phyloP scores from a whole-genome alignment of 2,113 vertebrate genomes.

The Psilopsiagon aymara region DNA sequence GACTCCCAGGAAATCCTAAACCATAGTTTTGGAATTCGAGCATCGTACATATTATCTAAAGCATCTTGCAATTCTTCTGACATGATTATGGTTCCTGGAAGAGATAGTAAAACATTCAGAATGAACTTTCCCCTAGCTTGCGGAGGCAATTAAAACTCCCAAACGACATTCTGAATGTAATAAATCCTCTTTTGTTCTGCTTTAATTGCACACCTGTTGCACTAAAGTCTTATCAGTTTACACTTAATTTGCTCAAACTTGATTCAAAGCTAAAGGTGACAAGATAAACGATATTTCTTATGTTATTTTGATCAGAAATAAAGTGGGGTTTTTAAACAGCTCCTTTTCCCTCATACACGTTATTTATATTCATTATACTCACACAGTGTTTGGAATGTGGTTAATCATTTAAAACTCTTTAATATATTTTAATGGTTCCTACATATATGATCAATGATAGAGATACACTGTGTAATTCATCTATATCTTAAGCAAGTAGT shows the following conservation, averaged over 20 bases:
- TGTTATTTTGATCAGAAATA: constrained; percentile 17
- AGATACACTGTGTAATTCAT: not conserved
- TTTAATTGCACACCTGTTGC: constrained; percentile 53
- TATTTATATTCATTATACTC: constrained; percentile 36
- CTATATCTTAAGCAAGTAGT: not conserved
- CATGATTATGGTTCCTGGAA: constrained; percentile 85
- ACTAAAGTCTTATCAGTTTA: constrained; percentile 1
- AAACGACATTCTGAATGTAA: constrained; percentile 23
- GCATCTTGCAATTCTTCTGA: constrained; percentile 84
- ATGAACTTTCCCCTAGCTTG: constrained; percentile 20
- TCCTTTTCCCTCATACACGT: not conserved
- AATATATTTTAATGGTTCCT: not conserved
- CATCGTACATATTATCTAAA: constrained; percentile 84
- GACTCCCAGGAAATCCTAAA: constrained; percentile 85
- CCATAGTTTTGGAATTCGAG: constrained; percentile 81
- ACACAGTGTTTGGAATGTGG: not conserved
- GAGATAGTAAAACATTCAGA: constrained; percentile 31
- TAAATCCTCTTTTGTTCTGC: constrained; percentile 28
- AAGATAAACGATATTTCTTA: constrained; percentile 17
- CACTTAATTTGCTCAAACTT: constrained; percentile 29
- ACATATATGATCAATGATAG: not conserved
- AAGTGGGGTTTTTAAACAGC: not conserved
- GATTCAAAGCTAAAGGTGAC: not conserved
- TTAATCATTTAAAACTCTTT: not conserved
- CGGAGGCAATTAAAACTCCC: constrained; percentile 54